These are phyloP conservation scores for Mycetomoellerius zeteki DNA, from an alignment of 1,140 invertebrate genomes.

Conservation along the genomic window DNA sequence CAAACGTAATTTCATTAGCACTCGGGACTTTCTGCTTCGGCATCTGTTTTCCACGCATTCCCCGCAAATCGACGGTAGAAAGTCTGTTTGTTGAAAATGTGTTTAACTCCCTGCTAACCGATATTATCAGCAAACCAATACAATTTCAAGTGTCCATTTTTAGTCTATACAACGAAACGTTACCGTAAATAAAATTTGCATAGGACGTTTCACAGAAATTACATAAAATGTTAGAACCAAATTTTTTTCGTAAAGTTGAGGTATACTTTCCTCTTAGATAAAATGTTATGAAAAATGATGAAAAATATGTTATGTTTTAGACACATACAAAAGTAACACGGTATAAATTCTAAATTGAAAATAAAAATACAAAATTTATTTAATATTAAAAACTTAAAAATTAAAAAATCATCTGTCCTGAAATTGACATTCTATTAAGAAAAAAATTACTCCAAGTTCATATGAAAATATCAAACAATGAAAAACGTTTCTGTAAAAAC, in stretches of 20 bases:
- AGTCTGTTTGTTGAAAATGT: constrained; percentile 32
- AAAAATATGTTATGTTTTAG: neutral
- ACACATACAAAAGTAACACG: neutral
- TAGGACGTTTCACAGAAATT: constrained; percentile 8
- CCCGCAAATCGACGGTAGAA: constrained; percentile 15
- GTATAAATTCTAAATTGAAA: neutral
- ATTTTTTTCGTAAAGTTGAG: neutral
- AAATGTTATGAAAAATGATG: neutral
- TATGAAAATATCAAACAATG: neutral
- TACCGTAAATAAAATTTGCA: neutral
- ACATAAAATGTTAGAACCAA: neutral
- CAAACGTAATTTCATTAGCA: constrained; percentile 61
- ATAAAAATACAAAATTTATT: neutral
- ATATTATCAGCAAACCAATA: constrained; percentile 9
- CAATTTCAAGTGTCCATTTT: constrained; percentile 12
- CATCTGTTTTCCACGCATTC: constrained; percentile 34
- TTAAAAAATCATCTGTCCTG: neutral
- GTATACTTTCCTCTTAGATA: neutral
- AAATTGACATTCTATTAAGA: neutral
- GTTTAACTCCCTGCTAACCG: constrained; percentile 37
- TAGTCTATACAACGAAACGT: neutral
- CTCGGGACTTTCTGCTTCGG: constrained; percentile 37
- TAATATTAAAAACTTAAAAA: neutral
- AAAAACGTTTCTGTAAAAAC: neutral
- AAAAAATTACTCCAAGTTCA: neutral